A percentile compares a stretch with the other conserved stretches of the same genome.
phyloP scores from a whole-genome alignment of 2,113 vertebrate genomes.

The Lophochroa leadbeateri region DNA sequence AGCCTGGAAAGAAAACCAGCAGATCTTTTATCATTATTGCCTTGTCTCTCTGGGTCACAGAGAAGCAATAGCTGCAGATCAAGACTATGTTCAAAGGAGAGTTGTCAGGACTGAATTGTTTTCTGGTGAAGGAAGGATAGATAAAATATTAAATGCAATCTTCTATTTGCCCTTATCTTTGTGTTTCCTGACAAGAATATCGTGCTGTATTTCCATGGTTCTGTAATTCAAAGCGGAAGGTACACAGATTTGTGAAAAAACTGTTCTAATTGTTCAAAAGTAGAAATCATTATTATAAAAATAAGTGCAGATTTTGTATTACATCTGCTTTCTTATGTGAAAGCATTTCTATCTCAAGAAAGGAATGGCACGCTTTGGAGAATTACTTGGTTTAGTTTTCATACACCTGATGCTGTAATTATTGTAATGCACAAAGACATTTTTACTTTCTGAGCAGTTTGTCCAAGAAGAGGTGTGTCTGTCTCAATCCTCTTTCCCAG shows the following conservation, averaged over 20 bases:
- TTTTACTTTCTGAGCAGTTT: background rate
- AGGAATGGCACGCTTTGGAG: background rate
- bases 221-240: background rate
- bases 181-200: background rate
- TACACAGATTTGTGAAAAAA: background rate
- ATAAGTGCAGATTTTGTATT: background rate
- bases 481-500: background rate
- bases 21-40: conserved; percentile 56
- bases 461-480: background rate
- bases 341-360: fast-evolving
- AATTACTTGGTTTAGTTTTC: background rate
- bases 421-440: background rate
- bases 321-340: background rate
- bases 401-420: background rate
- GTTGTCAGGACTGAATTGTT: conserved; percentile 58
- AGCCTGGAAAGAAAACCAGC: conserved; percentile 48
- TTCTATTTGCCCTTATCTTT: conserved; percentile 22
- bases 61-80: conserved; percentile 31
- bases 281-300: background rate
- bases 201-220: background rate
- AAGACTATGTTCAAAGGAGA: conserved; percentile 43
- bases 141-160: conserved; percentile 65
- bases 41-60: conserved; percentile 42
- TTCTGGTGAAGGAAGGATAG: conserved; percentile 50
- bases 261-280: background rate